Evolutionary conservation across 2,888 invertebrate genomes (phyloP), one percentile per base, ranked within the genome.

Genomic region (Drosophila kuntzei): DNA sequence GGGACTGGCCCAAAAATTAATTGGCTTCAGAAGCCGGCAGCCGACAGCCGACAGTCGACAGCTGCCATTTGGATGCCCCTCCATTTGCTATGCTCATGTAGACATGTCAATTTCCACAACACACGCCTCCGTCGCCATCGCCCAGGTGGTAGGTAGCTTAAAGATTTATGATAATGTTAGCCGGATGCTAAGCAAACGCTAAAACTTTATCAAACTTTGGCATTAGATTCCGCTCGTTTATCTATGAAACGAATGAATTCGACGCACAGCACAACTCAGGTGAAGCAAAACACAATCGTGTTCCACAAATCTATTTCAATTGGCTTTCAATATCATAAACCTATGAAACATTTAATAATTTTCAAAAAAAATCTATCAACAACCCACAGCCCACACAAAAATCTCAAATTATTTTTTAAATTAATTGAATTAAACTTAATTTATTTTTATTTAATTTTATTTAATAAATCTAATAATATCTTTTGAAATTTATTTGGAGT

Each of bases 151-250:
- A 72, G 59, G 53, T 71, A 72, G 83, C 86, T 79, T 77, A 79
- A 88, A 86, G 88, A 83, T 82, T 88, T 88, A 87, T 88, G 80
- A 75, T 82, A 79, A 85, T 85, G 74, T 70, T 79, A 73, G 53
- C 36, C 66, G 49, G 62, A 51, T 53, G 55, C 62, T 20, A 54
- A 62, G 61, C 60, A 58, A 61, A 55, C 39, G 62, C 37, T 46
- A 51, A 75, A 83, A 88, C 64, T 85, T 81, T 88, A 65, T 62
- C 79, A 73, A 74, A 77, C 47, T 82, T 79, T 71, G 32, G 75
- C 68, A 72, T 80, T 78, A 81, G 68, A 81, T 87, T 75, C 70
- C 71, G 65, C 83, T 63, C 83, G 83, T 61, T 86, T 83, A 86
- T 83, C 86, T 86, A 85, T 75, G 69, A 81, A 77, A 79, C 68